These are phyloP conservation scores for Drosophila kurseongensis DNA, from an alignment of 1,140 invertebrate genomes.

Conservation along the genomic window DNA sequence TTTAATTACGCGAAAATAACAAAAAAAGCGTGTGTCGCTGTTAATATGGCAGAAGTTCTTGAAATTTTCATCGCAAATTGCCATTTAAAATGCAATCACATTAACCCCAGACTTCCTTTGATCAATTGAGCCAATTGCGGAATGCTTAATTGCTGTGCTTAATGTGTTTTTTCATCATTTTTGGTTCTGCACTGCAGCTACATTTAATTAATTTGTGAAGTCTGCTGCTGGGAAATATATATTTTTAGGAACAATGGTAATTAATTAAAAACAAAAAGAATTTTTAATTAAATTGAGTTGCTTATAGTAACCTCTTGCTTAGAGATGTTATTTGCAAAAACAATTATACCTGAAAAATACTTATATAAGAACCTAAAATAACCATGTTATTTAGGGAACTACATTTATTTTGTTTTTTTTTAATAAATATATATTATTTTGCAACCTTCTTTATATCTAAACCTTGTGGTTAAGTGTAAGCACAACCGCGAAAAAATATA, in stretches of 20 bases:
- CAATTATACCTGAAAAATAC: too few species aligned
- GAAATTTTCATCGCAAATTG: constrained; percentile 40
- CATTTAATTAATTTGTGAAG: constrained; percentile 24
- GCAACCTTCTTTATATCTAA: neutral
- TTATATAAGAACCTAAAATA: too few species aligned
- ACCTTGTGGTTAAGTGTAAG: constrained; percentile 41
- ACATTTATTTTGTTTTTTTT: neutral
- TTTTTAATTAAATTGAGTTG: too few species aligned
- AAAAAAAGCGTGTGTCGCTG: constrained; percentile 33
- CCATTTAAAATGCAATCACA: constrained; percentile 48
- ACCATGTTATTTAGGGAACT: too few species aligned
- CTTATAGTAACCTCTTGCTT: too few species aligned
- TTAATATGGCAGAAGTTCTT: constrained; percentile 50
- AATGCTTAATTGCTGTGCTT: constrained; percentile 47
- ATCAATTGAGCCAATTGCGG: constrained; percentile 52
- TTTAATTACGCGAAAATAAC: constrained; percentile 61
- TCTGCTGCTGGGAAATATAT: neutral
- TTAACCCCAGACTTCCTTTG: constrained; percentile 40
- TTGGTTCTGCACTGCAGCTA: neutral
- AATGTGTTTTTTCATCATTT: constrained; percentile 27
- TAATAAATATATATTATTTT: neutral
- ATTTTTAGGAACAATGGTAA: neutral
- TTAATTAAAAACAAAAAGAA: neutral
- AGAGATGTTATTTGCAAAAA: too few species aligned
- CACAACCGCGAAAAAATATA: constrained; percentile 39